Conservation (phyloP, 2,113 vertebrate species). For the Raja brachyura region DNA sequence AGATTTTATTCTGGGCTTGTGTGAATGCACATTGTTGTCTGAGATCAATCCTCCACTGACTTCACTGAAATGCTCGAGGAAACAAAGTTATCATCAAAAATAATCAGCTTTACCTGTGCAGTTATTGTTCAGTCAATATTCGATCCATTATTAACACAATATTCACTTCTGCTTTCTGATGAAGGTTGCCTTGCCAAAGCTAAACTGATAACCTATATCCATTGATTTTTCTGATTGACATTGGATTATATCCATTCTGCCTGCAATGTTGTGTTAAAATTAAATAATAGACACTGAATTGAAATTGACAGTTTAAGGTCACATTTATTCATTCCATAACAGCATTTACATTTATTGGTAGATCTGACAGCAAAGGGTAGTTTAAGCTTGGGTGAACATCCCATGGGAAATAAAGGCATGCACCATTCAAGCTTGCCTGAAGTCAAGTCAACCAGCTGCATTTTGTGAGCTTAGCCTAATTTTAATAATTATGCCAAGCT, state of each 20-base stretch:
- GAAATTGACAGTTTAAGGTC: constrained; percentile 28
- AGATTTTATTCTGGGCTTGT: neutral
- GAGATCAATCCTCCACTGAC: neutral
- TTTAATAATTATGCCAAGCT: neutral
- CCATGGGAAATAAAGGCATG: neutral
- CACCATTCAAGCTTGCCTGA: neutral
- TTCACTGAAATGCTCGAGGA: neutral
- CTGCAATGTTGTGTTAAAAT: neutral
- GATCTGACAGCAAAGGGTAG: neutral
- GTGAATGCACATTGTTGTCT: neutral
- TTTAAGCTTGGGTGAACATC: neutral
- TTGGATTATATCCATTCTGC: neutral
- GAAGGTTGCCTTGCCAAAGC: neutral
- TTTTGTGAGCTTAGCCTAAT: neutral
- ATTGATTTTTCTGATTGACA: constrained; percentile 4
- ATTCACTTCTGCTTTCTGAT: neutral
- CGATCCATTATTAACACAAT: neutral
- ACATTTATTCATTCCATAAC: constrained; percentile 9
- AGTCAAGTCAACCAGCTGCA: constrained; percentile 8
- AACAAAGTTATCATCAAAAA: neutral
- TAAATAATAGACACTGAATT: neutral
- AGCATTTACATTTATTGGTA: neutral
- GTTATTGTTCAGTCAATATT: neutral
- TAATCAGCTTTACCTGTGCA: neutral
- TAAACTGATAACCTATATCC: constrained; percentile 14